Conservation (phyloP, 2,797 vertebrate species). For the Buphagus erythrorhynchus region DNA sequence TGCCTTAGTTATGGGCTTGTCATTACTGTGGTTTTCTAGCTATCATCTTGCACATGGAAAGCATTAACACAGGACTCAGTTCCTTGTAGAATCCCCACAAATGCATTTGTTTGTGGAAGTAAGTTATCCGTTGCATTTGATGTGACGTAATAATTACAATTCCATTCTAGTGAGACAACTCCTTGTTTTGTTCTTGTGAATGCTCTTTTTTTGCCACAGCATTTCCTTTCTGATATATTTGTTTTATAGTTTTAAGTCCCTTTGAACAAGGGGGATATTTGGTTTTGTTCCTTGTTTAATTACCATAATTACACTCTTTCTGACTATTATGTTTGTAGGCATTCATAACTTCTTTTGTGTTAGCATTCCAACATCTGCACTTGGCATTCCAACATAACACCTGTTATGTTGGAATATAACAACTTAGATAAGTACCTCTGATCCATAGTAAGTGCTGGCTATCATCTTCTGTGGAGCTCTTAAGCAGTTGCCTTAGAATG, state of each 20-base stretch:
- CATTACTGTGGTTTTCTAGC: conserved; percentile 18
- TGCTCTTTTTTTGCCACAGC: not conserved
- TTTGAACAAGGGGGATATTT: not conserved
- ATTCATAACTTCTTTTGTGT: not conserved
- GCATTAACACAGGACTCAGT: conserved; percentile 25
- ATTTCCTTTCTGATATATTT: conserved; percentile 17
- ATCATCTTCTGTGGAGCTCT: not conserved
- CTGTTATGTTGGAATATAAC: too few relatives aligned
- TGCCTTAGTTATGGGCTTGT: not conserved
- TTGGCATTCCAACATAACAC: not conserved
- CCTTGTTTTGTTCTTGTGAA: not conserved
- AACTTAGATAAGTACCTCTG: not conserved
- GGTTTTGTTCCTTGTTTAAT: not conserved
- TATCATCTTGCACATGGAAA: conserved; percentile 51
- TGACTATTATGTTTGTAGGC: not conserved
- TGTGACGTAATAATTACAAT: conserved; percentile 6
- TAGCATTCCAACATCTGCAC: not conserved
- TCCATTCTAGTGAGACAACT: not conserved
- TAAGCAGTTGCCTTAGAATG: not conserved
- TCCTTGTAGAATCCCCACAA: conserved; percentile 2
- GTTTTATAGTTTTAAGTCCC: not conserved
- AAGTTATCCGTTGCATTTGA: not conserved
- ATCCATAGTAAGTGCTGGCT: not conserved
- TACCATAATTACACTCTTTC: not conserved
- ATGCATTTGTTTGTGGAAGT: conserved; percentile 28